These are phyloP conservation scores for Nymphalis c-album DNA, from an alignment of 2,888 invertebrate species.

Conservation along the genomic window DNA sequence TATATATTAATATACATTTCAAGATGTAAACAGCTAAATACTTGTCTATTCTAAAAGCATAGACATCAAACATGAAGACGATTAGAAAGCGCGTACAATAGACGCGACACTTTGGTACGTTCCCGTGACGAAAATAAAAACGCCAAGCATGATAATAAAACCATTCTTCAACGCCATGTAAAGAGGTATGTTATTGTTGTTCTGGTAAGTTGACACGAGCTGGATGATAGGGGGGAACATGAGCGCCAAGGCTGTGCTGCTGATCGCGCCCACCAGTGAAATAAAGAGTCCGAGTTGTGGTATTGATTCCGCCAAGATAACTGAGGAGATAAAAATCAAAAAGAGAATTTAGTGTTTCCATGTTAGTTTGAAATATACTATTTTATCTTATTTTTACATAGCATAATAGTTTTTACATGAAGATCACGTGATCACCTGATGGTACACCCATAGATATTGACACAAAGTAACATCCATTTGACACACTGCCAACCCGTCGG, in stretches of 20 bases:
- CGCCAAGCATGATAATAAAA: conserved; percentile 84
- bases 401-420: no score
- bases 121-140: conserved; percentile 87
- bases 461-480: no score
- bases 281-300: conserved; percentile 94
- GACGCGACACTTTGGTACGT: conserved; percentile 87
- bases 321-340: conserved; percentile 73
- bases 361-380: neutral
- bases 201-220: conserved; percentile 85
- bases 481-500: no score
- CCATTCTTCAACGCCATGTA: conserved; percentile 81
- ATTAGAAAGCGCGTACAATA: conserved; percentile 64
- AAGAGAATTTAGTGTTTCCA: neutral
- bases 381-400: no score
- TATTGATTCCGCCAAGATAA: conserved; percentile 91
- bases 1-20: neutral
- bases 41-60: neutral
- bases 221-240: conserved; percentile 94
- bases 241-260: conserved; percentile 92
- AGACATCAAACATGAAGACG: neutral
- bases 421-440: no score
- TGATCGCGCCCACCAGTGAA: conserved; percentile 94
- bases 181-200: conserved; percentile 71
- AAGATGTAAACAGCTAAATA: neutral
- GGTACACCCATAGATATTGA: no score